These are phyloP conservation scores for Collichthys lucidus DNA, from an alignment of 2,113 vertebrate genomes.

Conservation along the genomic window DNA sequence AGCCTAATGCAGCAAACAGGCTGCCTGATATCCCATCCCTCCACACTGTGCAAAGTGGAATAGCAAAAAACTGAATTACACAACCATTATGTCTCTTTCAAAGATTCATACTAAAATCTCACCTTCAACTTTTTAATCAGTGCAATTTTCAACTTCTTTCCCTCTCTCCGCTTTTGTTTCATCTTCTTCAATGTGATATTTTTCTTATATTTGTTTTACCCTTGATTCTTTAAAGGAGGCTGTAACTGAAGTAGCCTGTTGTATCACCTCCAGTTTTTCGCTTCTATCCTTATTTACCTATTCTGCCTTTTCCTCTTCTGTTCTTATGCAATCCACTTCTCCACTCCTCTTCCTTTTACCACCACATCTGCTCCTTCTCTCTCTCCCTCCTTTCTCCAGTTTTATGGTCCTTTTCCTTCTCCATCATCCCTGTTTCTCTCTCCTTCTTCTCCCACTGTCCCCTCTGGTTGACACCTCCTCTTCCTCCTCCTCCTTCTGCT, in stretches of 20 bases:
- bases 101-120: conserved; percentile 28
- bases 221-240: conserved; percentile 11
- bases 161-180: conserved; percentile 5
- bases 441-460: not conserved
- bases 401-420: not conserved
- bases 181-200: conserved; percentile 9
- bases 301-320: not conserved
- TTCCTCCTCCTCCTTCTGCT: not conserved
- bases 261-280: not conserved
- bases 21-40: conserved; percentile 24
- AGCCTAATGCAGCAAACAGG: not conserved
- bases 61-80: not conserved
- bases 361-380: conserved; percentile 1
- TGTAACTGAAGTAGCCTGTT: conserved; percentile 10
- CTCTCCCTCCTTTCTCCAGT: not conserved
- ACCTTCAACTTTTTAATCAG: conserved; percentile 24
- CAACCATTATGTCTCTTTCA: conserved; percentile 19
- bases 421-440: conserved; percentile 7
- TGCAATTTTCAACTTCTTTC: conserved; percentile 5
- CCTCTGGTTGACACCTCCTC: conserved; percentile 18
- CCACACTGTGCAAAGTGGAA: conserved; percentile 12
- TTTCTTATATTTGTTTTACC: not conserved
- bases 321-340: not conserved
- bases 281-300: conserved; percentile 28
- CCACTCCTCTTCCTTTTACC: not conserved